Evolutionary conservation across 2,113 vertebrate species (phyloP).

Genomic region (Pelvicachromis taeniatus): DNA sequence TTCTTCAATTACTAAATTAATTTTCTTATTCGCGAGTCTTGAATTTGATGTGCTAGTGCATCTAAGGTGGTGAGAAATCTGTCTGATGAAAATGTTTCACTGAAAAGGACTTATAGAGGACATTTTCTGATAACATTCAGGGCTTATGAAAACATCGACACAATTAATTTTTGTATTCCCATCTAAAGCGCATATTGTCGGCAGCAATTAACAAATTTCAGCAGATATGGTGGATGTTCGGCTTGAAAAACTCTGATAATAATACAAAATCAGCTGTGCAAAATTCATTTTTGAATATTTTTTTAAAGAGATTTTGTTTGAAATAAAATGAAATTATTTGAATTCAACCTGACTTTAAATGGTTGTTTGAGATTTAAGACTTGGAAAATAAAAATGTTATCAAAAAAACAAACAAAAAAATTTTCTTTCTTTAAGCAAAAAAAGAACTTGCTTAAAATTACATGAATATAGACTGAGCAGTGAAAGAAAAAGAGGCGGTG

Average conservation of each 20-base stretch:
- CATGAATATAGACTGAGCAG: not conserved
- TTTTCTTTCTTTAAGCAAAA: too few relatives aligned
- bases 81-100: not conserved
- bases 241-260: not conserved
- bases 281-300: not conserved
- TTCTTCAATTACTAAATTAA: not conserved
- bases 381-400: too few relatives aligned
- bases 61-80: not conserved
- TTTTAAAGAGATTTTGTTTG: not conserved
- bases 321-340: not conserved
- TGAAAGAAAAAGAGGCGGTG: not conserved
- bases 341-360: not conserved
- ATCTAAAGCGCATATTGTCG: not conserved
- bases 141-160: not conserved
- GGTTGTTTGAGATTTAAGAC: not conserved
- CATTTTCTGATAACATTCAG: not conserved
- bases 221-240: not conserved
- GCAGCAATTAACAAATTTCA: not conserved
- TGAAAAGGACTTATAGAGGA: not conserved
- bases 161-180: not conserved
- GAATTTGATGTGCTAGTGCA: not conserved
- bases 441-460: not conserved
- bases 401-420: too few relatives aligned
- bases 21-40: not conserved
- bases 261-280: not conserved